These are phyloP conservation scores for Euzophera pinguis DNA, from an alignment of 2,888 invertebrate genomes.

Conservation along the genomic window DNA sequence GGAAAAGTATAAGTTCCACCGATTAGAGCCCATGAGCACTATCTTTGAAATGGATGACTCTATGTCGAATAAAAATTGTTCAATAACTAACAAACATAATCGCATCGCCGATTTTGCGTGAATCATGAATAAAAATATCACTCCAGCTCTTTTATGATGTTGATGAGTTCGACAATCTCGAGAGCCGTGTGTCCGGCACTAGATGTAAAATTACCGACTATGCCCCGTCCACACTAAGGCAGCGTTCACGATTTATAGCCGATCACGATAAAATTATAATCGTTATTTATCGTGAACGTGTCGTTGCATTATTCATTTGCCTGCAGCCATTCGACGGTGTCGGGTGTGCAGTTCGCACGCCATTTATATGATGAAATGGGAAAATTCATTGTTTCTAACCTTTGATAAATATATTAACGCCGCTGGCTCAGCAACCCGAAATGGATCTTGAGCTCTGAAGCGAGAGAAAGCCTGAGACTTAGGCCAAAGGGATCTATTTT, in stretches of 20 bases:
- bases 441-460: neutral
- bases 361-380: conserved; percentile 9
- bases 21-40: no score
- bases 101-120: neutral
- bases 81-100: no score
- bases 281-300: conserved; percentile 70
- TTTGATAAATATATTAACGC: neutral
- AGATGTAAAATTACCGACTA: conserved; percentile 43
- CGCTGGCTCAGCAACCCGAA: no score
- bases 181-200: conserved; percentile 29
- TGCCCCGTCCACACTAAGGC: conserved; percentile 26
- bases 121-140: no score
- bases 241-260: conserved; percentile 58
- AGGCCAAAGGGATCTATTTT: no score
- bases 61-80: no score
- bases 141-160: no score
- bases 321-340: conserved; percentile 5
- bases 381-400: neutral
- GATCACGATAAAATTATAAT: conserved; percentile 73
- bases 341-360: conserved; percentile 8
- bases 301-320: conserved; percentile 67
- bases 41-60: no score
- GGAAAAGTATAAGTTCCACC: no score
- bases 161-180: neutral
- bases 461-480: no score